Conservation (phyloP, 2,888 invertebrate species). For the Drosophila yooni region DNA sequence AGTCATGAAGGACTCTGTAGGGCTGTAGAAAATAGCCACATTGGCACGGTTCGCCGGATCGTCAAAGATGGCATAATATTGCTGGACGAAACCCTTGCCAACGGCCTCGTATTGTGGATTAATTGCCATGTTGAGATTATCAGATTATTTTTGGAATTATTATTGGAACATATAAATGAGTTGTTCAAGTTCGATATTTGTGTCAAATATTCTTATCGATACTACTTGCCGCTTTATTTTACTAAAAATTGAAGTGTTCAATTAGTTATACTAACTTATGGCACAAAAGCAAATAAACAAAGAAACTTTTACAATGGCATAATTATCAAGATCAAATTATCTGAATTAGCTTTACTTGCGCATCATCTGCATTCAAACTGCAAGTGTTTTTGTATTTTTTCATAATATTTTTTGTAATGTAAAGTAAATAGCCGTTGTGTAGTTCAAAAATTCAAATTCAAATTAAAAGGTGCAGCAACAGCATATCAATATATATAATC, state of each 20-base stretch:
- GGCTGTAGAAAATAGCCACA: constrained; percentile 96
- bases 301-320: not conserved
- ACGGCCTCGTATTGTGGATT: constrained; percentile 97
- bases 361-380: no score
- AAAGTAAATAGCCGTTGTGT: not conserved
- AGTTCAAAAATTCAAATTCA: not conserved
- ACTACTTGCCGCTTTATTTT: not conserved
- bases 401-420: not conserved
- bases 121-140: constrained; percentile 88
- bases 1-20: constrained; percentile 96
- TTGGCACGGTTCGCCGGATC: constrained; percentile 93
- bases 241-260: not conserved
- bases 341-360: no score
- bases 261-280: not conserved
- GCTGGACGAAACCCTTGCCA: constrained; percentile 96
- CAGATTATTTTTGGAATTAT: not conserved
- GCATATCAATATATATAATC: not conserved
- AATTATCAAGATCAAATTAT: no score
- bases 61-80: constrained; percentile 96
- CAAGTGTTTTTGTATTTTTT: no score
- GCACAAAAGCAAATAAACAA: not conserved
- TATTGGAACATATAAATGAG: no score
- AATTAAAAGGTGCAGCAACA: not conserved
- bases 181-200: not conserved
- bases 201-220: not conserved